Evolutionary conservation across 1,140 invertebrate genomes (phyloP).

Genomic region (Leptinotarsa undecemlineata): DNA sequence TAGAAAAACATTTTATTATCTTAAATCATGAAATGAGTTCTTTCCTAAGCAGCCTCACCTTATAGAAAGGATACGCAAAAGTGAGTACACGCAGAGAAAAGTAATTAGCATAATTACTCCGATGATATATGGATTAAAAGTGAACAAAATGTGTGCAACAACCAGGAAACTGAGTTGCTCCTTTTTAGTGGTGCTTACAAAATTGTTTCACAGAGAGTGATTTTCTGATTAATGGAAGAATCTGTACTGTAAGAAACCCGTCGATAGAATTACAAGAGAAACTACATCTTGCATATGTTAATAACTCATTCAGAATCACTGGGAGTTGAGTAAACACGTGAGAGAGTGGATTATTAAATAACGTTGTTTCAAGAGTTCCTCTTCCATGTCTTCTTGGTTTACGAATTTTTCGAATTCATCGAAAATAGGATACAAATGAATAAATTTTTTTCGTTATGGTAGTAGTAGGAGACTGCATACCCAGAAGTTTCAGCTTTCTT

Average conservation of each 20-base stretch:
- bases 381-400: too few relatives aligned
- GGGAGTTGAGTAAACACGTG: neutral
- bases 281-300: neutral
- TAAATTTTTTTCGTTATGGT: too few relatives aligned
- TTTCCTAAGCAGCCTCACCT: neutral
- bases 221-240: slow-evolving; percentile 3
- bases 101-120: neutral
- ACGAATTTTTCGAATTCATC: too few relatives aligned
- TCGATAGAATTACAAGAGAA: slow-evolving; percentile 6
- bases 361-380: neutral
- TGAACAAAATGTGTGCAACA: neutral
- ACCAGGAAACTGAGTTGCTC: neutral
- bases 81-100: neutral
- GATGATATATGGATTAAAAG: neutral
- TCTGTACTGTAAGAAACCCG: neutral
- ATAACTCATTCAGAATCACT: neutral
- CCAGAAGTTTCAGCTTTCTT: too few relatives aligned
- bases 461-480: too few relatives aligned
- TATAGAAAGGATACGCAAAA: neutral
- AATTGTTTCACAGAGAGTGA: neutral
- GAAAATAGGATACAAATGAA: too few relatives aligned
- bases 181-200: neutral
- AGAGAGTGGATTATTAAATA: neutral
- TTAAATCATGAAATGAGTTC: too few relatives aligned
- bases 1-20: too few relatives aligned